Percentiles rank a stretch among this genome's conserved stretches.
phyloP scores from a whole-genome alignment of 2,888 invertebrate species.

The Oxystoma pomonae region DNA sequence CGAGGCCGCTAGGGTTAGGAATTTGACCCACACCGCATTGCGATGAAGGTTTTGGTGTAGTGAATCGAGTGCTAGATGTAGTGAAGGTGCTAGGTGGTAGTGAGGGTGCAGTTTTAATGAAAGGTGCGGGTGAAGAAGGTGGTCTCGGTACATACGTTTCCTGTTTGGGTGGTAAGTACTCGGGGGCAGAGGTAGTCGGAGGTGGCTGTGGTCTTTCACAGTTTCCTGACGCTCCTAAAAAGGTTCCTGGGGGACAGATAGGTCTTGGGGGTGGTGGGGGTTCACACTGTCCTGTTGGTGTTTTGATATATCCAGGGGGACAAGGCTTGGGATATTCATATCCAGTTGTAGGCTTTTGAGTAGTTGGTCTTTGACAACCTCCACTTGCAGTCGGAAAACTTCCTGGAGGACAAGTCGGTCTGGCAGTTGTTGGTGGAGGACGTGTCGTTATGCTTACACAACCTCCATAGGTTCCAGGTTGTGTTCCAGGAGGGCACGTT shows the following conservation, averaged over 20 bases:
- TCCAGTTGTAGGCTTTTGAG: slow-evolving; percentile 17
- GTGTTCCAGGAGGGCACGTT: slow-evolving; percentile 15
- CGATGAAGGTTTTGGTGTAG: background rate
- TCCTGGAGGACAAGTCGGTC: slow-evolving; percentile 20
- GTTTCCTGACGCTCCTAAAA: slow-evolving; percentile 20
- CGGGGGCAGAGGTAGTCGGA: slow-evolving; percentile 23
- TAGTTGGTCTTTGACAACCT: slow-evolving; percentile 17
- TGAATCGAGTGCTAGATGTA: background rate
- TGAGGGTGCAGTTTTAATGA: slow-evolving; percentile 22
- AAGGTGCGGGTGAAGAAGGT: slow-evolving; percentile 27
- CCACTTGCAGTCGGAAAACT: slow-evolving; percentile 13
- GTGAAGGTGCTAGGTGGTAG: slow-evolving; percentile 15
- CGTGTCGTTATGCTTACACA: background rate
- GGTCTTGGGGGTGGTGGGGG: slow-evolving; percentile 23
- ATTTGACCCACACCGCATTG: background rate
- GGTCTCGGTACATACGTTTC: slow-evolving; percentile 35
- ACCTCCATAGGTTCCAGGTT: slow-evolving; percentile 6
- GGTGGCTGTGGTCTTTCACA: slow-evolving; percentile 25
- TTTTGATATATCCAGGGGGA: slow-evolving; percentile 28
- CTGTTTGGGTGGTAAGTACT: slow-evolving; percentile 31
- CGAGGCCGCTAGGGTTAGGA: background rate
- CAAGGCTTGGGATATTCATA: slow-evolving; percentile 19
- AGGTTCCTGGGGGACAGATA: slow-evolving; percentile 24
- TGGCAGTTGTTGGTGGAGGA: slow-evolving; percentile 6
- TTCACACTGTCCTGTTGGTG: slow-evolving; percentile 27